Percentiles rank a stretch among this genome's conserved stretches.
phyloP scores from a whole-genome alignment of 2,113 vertebrate genomes.

The Cathartes aura region DNA sequence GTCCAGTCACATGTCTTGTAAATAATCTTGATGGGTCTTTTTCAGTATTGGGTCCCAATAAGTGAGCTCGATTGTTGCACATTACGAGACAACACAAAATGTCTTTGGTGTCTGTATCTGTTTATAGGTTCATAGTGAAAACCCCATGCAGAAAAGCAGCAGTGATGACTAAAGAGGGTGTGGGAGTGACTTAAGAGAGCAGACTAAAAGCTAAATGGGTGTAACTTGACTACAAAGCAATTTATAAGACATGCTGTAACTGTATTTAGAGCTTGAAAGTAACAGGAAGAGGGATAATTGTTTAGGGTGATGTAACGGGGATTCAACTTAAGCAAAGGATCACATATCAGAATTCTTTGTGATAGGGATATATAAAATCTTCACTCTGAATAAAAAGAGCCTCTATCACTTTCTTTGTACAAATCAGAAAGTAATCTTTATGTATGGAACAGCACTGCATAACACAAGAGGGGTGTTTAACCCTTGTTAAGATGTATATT shows the following conservation, averaged over 20 bases:
- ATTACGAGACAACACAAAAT: background rate
- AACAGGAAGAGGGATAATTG: background rate
- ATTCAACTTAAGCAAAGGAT: background rate
- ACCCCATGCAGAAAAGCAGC: background rate
- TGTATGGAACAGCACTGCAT: background rate
- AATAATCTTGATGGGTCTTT: background rate
- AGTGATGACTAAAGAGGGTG: background rate
- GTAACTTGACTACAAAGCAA: background rate
- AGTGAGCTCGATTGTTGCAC: background rate
- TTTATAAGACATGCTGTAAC: background rate
- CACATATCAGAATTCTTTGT: background rate
- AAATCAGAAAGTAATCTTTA: background rate
- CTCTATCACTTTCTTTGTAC: background rate
- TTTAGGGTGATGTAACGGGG: background rate
- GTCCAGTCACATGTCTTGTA: background rate
- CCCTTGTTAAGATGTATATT: background rate
- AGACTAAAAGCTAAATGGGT: background rate
- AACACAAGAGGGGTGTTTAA: background rate
- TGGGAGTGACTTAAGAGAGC: background rate
- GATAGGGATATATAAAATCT: background rate
- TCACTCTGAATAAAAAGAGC: background rate
- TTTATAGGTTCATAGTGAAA: background rate
- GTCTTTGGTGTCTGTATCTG: background rate
- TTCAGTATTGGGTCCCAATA: background rate
- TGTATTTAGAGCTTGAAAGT: background rate